These are phyloP conservation scores for Coleophora flavipennella DNA, from an alignment of 2,888 invertebrate genomes.

Conservation along the genomic window DNA sequence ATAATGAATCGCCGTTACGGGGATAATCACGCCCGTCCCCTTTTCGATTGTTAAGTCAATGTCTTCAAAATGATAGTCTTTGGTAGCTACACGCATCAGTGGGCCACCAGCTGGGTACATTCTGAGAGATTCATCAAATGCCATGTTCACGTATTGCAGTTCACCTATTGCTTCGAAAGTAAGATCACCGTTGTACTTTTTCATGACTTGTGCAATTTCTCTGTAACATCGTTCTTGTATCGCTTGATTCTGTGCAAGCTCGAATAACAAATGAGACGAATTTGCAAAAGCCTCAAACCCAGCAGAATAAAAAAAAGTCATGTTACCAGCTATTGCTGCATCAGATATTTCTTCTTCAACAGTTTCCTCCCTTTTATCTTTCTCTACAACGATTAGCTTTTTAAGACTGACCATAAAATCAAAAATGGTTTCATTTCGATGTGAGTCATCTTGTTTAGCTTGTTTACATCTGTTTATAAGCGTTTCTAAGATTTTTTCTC, in stretches of 20 bases:
- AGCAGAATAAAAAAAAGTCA: neutral
- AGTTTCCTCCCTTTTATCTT: neutral
- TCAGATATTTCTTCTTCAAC: neutral
- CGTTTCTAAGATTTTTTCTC: neutral
- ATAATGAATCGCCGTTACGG: constrained; percentile 21
- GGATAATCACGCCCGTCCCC: constrained; percentile 19
- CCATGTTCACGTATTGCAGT: constrained; percentile 33
- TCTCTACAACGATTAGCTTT: neutral
- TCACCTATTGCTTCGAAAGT: constrained; percentile 30
- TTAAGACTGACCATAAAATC: neutral
- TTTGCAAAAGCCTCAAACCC: neutral
- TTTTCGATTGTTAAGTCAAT: constrained; percentile 21
- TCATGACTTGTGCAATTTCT: constrained; percentile 27
- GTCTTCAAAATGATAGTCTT: constrained; percentile 17
- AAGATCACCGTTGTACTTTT: constrained; percentile 15
- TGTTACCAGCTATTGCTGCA: neutral
- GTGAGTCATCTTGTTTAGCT: neutral
- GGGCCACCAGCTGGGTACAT: constrained; percentile 20
- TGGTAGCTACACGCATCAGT: constrained; percentile 10
- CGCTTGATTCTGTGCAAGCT: constrained; percentile 30
- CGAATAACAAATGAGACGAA: constrained; percentile 23
- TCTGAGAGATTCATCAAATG: constrained; percentile 24
- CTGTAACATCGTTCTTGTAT: constrained; percentile 26
- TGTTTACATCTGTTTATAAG: neutral
- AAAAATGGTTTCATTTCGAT: neutral